Percentiles rank a stretch among this genome's conserved stretches.
These are phyloP conservation scores for Aricia agestis DNA, from an alignment of 1,140 invertebrate genomes.

Conservation along the genomic window DNA sequence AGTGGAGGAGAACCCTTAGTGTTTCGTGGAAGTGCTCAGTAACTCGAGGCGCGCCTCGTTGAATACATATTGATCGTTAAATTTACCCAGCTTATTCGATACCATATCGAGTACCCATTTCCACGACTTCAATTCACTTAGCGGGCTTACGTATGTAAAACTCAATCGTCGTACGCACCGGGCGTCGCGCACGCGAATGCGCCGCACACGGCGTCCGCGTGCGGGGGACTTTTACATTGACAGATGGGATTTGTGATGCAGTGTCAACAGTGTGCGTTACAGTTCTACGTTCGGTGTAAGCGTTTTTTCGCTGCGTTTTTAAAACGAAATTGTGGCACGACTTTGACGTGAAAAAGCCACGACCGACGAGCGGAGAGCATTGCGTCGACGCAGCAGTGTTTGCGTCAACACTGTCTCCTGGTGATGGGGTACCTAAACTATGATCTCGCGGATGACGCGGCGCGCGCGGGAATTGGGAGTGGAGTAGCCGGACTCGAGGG, in stretches of 20 bases:
- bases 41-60: not conserved
- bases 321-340: not conserved
- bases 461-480: slow-evolving; percentile 93
- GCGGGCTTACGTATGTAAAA: not conserved
- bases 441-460: slow-evolving; percentile 94
- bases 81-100: not conserved
- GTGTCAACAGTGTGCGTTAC: not conserved
- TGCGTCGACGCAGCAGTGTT: no score
- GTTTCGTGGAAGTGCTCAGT: not conserved
- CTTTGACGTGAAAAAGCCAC: no score
- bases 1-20: not conserved
- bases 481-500: slow-evolving; percentile 93
- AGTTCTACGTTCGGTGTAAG: not conserved
- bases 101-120: not conserved
- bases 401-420: not conserved
- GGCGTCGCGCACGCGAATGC: not conserved
- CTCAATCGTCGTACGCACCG: no score
- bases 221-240: not conserved
- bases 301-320: not conserved
- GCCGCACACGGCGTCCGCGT: not conserved
- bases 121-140: not conserved
- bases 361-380: no score
- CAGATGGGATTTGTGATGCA: not conserved
- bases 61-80: not conserved
- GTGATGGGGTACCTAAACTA: slow-evolving; percentile 79